Evolutionary conservation across 2,797 vertebrate species (phyloP).

Genomic region (Acipenser oxyrinchus): DNA sequence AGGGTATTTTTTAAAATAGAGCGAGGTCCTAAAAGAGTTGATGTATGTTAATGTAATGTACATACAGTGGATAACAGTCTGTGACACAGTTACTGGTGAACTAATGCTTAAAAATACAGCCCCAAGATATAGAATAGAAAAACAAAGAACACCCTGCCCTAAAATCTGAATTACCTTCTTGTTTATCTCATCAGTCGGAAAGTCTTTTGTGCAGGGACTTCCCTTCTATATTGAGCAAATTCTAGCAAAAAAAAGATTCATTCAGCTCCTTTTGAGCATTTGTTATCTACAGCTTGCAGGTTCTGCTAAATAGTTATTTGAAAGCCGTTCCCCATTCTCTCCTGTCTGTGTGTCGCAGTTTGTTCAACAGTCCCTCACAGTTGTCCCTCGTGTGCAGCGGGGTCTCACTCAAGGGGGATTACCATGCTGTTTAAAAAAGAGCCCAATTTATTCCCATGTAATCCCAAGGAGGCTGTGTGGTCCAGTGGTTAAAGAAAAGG

Average conservation of each 20-base stretch:
- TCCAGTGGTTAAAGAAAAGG: too few species aligned
- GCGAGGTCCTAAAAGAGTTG: too few species aligned
- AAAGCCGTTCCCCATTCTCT: background rate
- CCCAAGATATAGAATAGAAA: too few species aligned
- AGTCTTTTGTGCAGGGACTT: background rate
- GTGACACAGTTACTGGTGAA: too few species aligned
- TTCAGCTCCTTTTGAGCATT: background rate
- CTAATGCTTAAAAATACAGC: too few species aligned
- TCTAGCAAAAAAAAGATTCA: too few species aligned
- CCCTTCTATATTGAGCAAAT: too few species aligned
- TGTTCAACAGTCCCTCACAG: background rate
- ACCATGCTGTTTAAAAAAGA: constrained; percentile 39
- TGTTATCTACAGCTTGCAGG: background rate
- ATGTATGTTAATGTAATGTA: too few species aligned
- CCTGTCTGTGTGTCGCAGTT: background rate
- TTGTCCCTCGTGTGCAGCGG: constrained; percentile 16
- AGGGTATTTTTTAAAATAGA: too few species aligned
- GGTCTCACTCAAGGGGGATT: constrained; percentile 28
- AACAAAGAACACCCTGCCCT: background rate
- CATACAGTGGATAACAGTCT: too few species aligned
- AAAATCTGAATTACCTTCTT: background rate
- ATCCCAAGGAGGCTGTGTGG: too few species aligned
- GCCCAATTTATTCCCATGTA: constrained; percentile 51
- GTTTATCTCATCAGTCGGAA: background rate
- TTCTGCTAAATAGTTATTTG: background rate